phyloP scores from a whole-genome alignment of 92 coral and sea anemone genomes.

The Epizoanthus ramosus region DNA sequence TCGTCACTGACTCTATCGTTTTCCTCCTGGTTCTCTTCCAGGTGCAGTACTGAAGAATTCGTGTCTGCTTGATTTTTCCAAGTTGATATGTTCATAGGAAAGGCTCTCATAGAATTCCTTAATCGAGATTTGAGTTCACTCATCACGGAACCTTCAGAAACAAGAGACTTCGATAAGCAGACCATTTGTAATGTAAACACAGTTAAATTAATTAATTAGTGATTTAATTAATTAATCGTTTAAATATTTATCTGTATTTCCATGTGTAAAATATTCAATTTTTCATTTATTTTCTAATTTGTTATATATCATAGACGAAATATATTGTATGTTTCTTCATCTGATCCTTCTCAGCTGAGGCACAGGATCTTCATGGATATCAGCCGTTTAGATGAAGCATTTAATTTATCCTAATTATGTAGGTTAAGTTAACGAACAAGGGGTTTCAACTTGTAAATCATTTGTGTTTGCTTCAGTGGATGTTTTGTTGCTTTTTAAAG shows the following conservation, averaged over 20 bases:
- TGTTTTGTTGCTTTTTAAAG: too few species aligned
- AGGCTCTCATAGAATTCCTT: not conserved
- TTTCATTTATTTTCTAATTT: too few species aligned
- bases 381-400: too few species aligned
- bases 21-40: not conserved
- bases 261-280: too few species aligned
- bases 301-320: too few species aligned
- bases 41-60: not conserved
- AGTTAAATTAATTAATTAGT: not conserved
- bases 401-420: too few species aligned
- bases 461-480: too few species aligned
- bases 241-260: not conserved
- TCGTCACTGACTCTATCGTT: not conserved
- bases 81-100: not conserved
- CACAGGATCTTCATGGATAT: not conserved
- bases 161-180: not conserved
- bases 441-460: too few species aligned
- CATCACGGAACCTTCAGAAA: not conserved
- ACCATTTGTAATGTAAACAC: too few species aligned
- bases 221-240: not conserved
- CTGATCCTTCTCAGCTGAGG: too few species aligned
- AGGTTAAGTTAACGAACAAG: too few species aligned
- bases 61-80: not conserved
- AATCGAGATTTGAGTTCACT: slow-evolving; percentile 2
- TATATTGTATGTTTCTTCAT: not conserved